Evolutionary conservation across 2,113 vertebrate species (phyloP), one percentile per base, ranked within the genome.

Genomic region (Carettochelys insculpta): DNA sequence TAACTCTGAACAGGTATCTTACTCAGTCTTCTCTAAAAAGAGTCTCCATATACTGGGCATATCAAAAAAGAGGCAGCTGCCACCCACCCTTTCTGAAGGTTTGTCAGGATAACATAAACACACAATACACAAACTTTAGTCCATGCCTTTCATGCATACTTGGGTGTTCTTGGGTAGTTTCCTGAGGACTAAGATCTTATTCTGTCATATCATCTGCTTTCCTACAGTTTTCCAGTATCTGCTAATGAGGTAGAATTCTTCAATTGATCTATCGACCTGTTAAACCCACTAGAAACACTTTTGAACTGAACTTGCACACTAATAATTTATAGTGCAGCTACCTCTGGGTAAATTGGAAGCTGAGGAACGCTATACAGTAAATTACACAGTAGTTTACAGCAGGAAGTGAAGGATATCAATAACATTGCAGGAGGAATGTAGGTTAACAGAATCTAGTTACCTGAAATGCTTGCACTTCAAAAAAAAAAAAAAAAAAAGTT

Each of bases 191-290:
- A 81, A 50, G 3, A 77, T 1, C 6, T 51, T 77, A 7, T 85
- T 77, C 50, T 71, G 38, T 8, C 0, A n/a, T n/a, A n/a, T 5
- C 7, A 11, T 68, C n/a, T 56, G 78, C 14, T 17, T 52, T 51
- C 24, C 13, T 41, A 25, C 77, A 53, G n/a, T n/a, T 8, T 45
- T 53, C 22, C 31, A 78, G 12, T 11, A 7, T 3, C 9, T 48
- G 16, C 20, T 50, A 27, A 11, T 17, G 24, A 29, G 65, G 43
- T 8, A 43, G 65, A 29, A n/a, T n/a, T n/a, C n/a, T n/a, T 4
- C 0, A 1, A 2, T 5, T 13, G 65, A 12, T 14, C 34, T n/a
- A 5, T 48, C 80, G 25, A 4, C 25, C 53, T 2, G 0, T 0
- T 2, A 16, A 16, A 38, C 34, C 19, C 24, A 7, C 4, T 22